Evolutionary conservation across 2,797 vertebrate species (phyloP), one percentile per base, ranked within the genome.

Genomic region (Clarias fuscus): DNA sequence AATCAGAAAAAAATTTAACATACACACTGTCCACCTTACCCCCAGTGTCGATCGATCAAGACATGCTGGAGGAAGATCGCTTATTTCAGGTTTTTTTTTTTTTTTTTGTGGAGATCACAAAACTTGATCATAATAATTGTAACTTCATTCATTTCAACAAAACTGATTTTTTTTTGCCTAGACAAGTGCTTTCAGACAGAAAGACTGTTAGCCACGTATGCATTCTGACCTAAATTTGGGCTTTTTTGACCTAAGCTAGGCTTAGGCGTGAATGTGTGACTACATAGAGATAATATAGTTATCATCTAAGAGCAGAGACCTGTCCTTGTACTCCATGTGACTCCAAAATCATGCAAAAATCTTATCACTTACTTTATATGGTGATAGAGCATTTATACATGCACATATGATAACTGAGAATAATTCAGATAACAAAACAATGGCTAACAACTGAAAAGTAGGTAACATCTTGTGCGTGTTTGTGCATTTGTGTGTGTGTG

Each of bases 61-160:
- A 37, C 76, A 62, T 62, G 33, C 30, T 13, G 5, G 27, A 33
- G 37, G 30, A 62, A 48, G 62, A 15, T 0, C 24, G 10, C 77
- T 40, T 40, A 65, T n/a, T 48, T 48, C 10, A 30, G 30, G 14
- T 65, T 10, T 48, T 48, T 1, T 48, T 48, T 10, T 48, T 48
- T 48, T 48, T 2, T 48, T 48, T 81, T 81, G 62, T 37, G 77
- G 33, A 40, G 59, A 62, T 79, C 77, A 79, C 78, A 48, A 81
- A 81, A 43, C 33, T 43, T 3, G 22, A 37, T 37, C 30, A 78
- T 18, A 61, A 59, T 37, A 37, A 79, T 20, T 58, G 27, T 11
- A 40, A 2, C 2, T 76, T 18, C 20, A 7, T 61, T 61, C 20
- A 61, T 61, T 78, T 7, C 0, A 14, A 61, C 30, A 22, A 65